Conservation (phyloP, 2,797 vertebrate species). For the Potorous gilbertii region DNA sequence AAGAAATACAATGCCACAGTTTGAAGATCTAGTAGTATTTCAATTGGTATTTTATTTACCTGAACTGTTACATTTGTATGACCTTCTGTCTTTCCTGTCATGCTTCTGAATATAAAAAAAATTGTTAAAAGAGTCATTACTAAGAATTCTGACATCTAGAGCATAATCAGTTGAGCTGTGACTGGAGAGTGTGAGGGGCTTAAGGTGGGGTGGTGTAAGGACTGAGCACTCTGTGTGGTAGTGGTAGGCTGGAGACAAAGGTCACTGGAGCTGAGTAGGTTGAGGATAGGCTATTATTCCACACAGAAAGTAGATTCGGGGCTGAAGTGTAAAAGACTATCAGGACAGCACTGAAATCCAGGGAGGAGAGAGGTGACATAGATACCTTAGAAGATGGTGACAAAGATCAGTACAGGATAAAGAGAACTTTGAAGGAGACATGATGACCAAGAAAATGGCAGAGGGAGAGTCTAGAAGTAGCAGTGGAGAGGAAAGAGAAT, state of each 20-base stretch:
- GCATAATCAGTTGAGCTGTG: not conserved
- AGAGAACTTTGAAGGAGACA: not conserved
- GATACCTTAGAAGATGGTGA: not conserved
- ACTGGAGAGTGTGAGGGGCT: not conserved
- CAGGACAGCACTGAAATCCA: not conserved
- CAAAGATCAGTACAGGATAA: not conserved
- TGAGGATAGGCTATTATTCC: not conserved
- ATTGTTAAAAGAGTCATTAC: not conserved
- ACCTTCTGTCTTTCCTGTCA: not conserved
- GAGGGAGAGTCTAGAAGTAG: not conserved
- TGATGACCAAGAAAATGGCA: not conserved
- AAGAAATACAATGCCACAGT: not conserved
- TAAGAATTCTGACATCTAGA: not conserved
- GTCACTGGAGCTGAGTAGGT: not conserved
- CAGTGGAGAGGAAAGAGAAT: not conserved
- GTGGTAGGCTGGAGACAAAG: not conserved
- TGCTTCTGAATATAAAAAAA: not conserved
- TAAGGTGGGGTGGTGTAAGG: not conserved
- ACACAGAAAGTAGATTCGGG: not conserved
- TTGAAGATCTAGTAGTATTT: not conserved
- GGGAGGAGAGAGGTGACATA: not conserved
- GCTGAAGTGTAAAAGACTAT: not conserved
- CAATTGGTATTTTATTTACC: slow-evolving; percentile 4
- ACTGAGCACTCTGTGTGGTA: not conserved
- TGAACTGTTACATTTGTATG: not conserved